A percentile compares a stretch with the other conserved stretches of the same genome.
Conservation (phyloP, 1,140 invertebrate genomes). For the Ceratosolen solmsi region DNA sequence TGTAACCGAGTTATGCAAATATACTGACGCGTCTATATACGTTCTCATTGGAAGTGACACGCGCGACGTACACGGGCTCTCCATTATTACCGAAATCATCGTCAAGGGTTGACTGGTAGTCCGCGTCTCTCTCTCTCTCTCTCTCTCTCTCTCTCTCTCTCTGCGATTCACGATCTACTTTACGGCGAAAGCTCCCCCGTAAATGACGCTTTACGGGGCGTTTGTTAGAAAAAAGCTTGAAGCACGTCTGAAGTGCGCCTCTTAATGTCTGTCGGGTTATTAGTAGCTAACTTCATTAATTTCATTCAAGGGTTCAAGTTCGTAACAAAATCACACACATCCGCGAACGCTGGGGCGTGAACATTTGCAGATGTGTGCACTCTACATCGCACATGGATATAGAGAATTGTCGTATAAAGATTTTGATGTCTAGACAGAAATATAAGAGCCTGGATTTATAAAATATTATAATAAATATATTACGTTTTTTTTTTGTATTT, state of each 20-base stretch:
- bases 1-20: slow-evolving; percentile 60
- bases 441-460: too few relatives aligned
- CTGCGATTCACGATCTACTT: neutral
- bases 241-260: neutral
- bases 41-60: slow-evolving; percentile 54
- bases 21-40: slow-evolving; percentile 53
- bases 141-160: neutral
- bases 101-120: neutral
- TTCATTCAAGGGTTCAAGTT: neutral
- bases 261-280: neutral
- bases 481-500: too few relatives aligned
- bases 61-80: neutral
- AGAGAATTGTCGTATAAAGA: too few relatives aligned
- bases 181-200: slow-evolving; percentile 1
- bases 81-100: slow-evolving; percentile 33
- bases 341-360: too few relatives aligned
- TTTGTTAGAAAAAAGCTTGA: too few relatives aligned
- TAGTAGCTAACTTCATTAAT: slow-evolving; percentile 32
- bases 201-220: slow-evolving; percentile 36
- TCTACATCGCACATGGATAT: too few relatives aligned
- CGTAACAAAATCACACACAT: too few relatives aligned
- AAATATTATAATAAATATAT: too few relatives aligned
- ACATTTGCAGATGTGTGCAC: neutral
- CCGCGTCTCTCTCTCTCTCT: too few relatives aligned
- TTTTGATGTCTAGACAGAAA: too few relatives aligned